Evolutionary conservation across 1,140 invertebrate species (phyloP).

Genomic region (Medauroidea extradentata): DNA sequence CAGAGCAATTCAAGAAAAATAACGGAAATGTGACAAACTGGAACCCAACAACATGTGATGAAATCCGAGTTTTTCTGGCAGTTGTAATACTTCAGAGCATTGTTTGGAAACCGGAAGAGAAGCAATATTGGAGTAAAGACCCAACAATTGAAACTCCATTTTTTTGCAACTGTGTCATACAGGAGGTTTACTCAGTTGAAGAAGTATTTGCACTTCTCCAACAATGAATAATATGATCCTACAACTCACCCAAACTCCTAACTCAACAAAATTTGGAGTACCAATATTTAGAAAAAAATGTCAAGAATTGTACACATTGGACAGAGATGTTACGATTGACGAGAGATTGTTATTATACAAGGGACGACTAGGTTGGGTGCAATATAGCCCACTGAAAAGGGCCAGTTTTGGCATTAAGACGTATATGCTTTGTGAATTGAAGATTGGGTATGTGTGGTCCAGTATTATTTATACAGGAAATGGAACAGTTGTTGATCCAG

Average conservation of each 20-base stretch:
- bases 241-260: neutral
- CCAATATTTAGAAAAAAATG: neutral
- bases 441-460: constrained; percentile 27
- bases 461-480: too few species aligned
- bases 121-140: too few species aligned
- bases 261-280: neutral
- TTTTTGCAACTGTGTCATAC: too few species aligned
- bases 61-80: too few species aligned
- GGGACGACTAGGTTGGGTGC: constrained; percentile 12
- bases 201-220: neutral
- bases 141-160: too few species aligned
- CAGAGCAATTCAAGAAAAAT: too few species aligned
- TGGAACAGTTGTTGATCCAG: constrained; percentile 15
- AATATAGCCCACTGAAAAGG: constrained; percentile 36
- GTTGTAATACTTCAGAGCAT: too few species aligned
- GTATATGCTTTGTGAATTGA: constrained; percentile 29
- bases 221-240: neutral
- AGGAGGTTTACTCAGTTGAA: too few species aligned
- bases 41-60: too few species aligned
- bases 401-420: constrained; percentile 35
- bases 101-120: too few species aligned
- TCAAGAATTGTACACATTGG: neutral
- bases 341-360: too few species aligned
- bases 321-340: constrained; percentile 1
- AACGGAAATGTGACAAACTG: too few species aligned